Conservation (phyloP, 1,140 invertebrate species). For the Macrobrachium rosenbergii region DNA sequence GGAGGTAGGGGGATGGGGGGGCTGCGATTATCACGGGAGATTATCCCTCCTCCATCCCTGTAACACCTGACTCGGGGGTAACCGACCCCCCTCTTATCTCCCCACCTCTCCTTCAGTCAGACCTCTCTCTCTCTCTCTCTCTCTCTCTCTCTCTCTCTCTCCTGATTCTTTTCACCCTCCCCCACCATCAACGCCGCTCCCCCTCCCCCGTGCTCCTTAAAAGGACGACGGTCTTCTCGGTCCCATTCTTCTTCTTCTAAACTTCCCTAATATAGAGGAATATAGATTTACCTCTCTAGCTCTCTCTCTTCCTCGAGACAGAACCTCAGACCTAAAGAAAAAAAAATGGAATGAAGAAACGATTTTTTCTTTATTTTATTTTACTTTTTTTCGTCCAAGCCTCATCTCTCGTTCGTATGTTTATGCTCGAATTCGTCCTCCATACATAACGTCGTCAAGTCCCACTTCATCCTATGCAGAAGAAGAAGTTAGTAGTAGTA, state of each 20-base stretch:
- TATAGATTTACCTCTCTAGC: no score
- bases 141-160: background rate
- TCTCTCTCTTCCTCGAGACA: background rate
- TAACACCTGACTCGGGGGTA: background rate
- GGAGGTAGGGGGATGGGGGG: no score
- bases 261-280: no score
- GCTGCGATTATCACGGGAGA: no score
- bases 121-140: slow-evolving; percentile 10
- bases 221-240: background rate
- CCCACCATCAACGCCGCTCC: background rate
- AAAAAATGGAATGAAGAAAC: no score
- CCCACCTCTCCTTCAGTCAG: background rate
- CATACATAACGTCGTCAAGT: no score
- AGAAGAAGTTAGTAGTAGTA: no score
- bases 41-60: background rate
- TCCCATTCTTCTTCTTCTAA: background rate
- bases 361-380: no score
- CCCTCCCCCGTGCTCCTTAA: background rate
- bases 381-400: no score
- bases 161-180: background rate
- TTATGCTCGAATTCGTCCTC: no score
- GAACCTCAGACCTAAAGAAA: background rate
- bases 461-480: no score
- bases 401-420: no score
- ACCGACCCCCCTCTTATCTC: background rate